These are phyloP conservation scores for Artibeus jamaicensis DNA, from an alignment of 2,797 vertebrate species.

Conservation along the genomic window DNA sequence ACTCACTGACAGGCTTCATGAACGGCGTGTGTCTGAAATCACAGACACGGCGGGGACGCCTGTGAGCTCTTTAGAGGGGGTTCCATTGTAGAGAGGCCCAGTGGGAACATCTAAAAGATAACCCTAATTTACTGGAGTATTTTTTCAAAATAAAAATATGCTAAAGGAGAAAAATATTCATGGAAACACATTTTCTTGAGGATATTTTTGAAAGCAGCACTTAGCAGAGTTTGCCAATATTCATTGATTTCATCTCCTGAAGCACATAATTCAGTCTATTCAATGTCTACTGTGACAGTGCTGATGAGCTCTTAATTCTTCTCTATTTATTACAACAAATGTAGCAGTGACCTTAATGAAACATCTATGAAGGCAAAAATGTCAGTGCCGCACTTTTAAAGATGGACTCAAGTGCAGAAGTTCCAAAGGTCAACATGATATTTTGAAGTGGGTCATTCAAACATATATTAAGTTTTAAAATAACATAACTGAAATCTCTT, in stretches of 20 bases:
- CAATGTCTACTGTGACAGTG: constrained; percentile 67
- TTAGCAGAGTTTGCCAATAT: constrained; percentile 75
- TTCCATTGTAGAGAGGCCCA: constrained; percentile 42
- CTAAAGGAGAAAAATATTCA: constrained; percentile 33
- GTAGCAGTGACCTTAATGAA: constrained; percentile 81
- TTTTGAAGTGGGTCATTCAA: constrained; percentile 63
- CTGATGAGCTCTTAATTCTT: constrained; percentile 83
- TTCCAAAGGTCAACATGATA: constrained; percentile 75
- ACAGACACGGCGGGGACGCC: not conserved
- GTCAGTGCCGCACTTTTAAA: constrained; percentile 79
- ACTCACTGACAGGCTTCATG: not conserved
- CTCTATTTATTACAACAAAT: constrained; percentile 79
- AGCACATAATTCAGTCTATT: constrained; percentile 79
- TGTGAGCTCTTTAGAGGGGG: constrained; percentile 27
- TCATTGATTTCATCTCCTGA: constrained; percentile 77
- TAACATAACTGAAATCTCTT: constrained; percentile 29
- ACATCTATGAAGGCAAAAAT: constrained; percentile 78
- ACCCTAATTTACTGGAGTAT: constrained; percentile 16
- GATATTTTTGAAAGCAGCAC: constrained; percentile 43
- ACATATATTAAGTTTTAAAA: constrained; percentile 67
- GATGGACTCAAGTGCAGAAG: constrained; percentile 67
- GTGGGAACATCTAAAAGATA: constrained; percentile 26
- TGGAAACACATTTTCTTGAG: not conserved
- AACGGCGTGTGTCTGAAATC: not conserved
- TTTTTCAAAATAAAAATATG: constrained; percentile 57